Evolutionary conservation across 2,113 vertebrate species (phyloP).

Genomic region (Psephotus haematonotus): DNA sequence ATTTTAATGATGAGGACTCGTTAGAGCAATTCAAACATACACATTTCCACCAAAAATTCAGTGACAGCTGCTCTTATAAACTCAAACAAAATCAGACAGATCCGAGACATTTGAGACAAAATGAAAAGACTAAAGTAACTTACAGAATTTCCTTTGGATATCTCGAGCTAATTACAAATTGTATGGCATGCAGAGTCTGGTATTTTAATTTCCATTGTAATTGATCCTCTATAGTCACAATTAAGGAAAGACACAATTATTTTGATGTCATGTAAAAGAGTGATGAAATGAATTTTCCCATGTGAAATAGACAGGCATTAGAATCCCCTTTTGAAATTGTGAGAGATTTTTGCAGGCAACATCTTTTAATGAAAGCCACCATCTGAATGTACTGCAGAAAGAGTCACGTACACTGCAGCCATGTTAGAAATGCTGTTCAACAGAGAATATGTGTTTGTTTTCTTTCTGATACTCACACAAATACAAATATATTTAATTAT

Average conservation of each 20-base stretch:
- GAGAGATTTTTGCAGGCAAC: not conserved
- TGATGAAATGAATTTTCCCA: slow-evolving; percentile 40
- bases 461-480: not conserved
- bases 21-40: slow-evolving; percentile 36
- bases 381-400: not conserved
- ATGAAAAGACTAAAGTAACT: slow-evolving; percentile 14
- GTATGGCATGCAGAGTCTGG: slow-evolving; percentile 8
- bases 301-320: not conserved
- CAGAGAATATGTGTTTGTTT: not conserved
- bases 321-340: not conserved
- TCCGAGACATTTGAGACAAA: slow-evolving; percentile 27
- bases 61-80: slow-evolving; percentile 9
- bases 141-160: slow-evolving; percentile 43
- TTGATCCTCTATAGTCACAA: not conserved
- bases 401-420: not conserved
- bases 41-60: slow-evolving; percentile 15
- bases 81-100: slow-evolving; percentile 31
- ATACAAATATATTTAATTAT: not conserved
- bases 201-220: slow-evolving; percentile 51
- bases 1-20: slow-evolving; percentile 3
- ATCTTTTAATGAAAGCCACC: not conserved
- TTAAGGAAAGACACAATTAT: slow-evolving; percentile 53
- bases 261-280: slow-evolving; percentile 23
- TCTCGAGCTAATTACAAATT: slow-evolving; percentile 55
- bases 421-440: not conserved